A percentile compares a stretch with the other conserved stretches of the same genome.
These are phyloP conservation scores for Helicoverpa zea DNA, from an alignment of 1,140 invertebrate genomes.

Conservation along the genomic window DNA sequence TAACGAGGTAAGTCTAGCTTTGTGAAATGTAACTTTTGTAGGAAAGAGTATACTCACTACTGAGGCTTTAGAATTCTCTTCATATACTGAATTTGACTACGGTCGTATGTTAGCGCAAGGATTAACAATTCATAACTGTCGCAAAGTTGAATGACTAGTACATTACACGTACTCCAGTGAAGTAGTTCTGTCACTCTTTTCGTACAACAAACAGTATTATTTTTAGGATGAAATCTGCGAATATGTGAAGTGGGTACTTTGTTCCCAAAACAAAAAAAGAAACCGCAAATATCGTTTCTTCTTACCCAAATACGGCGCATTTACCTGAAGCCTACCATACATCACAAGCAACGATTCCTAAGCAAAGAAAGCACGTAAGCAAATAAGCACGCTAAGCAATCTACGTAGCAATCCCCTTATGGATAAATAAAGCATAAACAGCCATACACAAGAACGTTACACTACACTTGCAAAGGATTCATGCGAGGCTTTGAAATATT, in stretches of 20 bases:
- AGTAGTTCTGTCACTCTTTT: too few species aligned
- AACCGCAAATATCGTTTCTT: not conserved
- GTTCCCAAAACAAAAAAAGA: not conserved
- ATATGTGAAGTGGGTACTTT: too few species aligned
- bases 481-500: constrained; percentile 38
- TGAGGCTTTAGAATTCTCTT: too few species aligned
- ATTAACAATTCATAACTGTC: too few species aligned
- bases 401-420: constrained; percentile 32
- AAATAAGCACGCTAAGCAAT: constrained; percentile 37
- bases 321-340: constrained; percentile 25
- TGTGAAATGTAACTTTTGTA: too few species aligned
- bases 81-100: too few species aligned
- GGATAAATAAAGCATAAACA: constrained; percentile 41
- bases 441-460: constrained; percentile 26
- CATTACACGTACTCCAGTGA: too few species aligned
- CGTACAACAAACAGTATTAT: not conserved
- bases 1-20: too few species aligned
- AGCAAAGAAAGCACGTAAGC: constrained; percentile 22
- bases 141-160: too few species aligned
- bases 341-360: constrained; percentile 9
- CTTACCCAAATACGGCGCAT: not conserved
- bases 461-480: constrained; percentile 40
- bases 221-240: not conserved
- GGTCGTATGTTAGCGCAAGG: too few species aligned
- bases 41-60: too few species aligned